Conservation (phyloP, 1,140 invertebrate species). For the Drosophila prosaltans region DNA sequence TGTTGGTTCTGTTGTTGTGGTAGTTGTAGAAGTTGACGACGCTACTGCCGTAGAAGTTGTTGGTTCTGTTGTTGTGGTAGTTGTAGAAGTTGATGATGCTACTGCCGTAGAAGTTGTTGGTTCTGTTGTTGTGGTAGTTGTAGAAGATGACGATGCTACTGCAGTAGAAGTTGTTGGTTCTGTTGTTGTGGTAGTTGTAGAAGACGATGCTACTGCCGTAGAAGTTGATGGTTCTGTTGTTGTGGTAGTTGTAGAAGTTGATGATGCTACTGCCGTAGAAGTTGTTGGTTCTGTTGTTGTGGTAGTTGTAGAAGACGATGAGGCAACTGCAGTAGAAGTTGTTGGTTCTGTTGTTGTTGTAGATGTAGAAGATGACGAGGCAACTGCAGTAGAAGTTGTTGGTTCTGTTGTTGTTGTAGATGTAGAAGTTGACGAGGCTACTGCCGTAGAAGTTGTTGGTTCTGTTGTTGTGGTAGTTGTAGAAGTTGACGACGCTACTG, state of each 20-base stretch:
- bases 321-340: background rate
- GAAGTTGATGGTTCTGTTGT: background rate
- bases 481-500: background rate
- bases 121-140: background rate
- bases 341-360: background rate
- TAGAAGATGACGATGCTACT: background rate
- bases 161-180: slow-evolving; percentile 2
- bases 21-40: background rate
- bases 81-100: background rate
- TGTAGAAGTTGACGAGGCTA: background rate
- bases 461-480: background rate
- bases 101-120: slow-evolving; percentile 9
- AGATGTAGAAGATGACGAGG: background rate
- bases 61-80: background rate
- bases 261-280: background rate
- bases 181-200: background rate
- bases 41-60: background rate
- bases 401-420: background rate
- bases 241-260: background rate
- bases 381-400: slow-evolving; percentile 5
- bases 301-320: no score
- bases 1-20: background rate
- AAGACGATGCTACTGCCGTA: background rate
- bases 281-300: background rate
- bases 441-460: background rate